A percentile compares a stretch with the other conserved stretches of the same genome.
Conservation (phyloP, 2,113 vertebrate species). For the Perca fluviatilis region DNA sequence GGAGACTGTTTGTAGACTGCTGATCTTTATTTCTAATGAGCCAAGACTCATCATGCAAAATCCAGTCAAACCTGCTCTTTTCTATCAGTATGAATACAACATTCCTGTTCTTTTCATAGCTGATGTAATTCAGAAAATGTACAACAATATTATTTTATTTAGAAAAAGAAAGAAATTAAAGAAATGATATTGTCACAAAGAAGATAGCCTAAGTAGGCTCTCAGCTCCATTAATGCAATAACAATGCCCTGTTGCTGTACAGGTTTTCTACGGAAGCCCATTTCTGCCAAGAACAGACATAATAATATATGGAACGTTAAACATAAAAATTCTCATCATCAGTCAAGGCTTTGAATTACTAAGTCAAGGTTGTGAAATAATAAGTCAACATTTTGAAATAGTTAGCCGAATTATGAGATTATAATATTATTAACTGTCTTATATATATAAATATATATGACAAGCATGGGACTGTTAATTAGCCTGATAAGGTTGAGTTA, state of each 20-base stretch:
- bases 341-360: neutral
- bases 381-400: neutral
- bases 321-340: neutral
- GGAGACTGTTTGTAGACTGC: constrained; percentile 30
- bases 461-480: too few species aligned
- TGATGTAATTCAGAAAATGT: neutral
- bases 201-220: neutral
- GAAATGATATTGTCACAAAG: neutral
- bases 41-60: constrained; percentile 2
- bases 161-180: neutral
- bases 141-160: neutral
- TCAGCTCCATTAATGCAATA: neutral
- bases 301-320: neutral
- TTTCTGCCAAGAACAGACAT: neutral
- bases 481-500: too few species aligned
- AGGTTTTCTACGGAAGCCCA: neutral
- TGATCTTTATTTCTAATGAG: constrained; percentile 32
- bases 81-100: neutral
- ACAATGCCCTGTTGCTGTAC: neutral
- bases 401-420: too few species aligned
- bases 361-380: neutral
- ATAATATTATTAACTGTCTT: too few species aligned
- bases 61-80: constrained; percentile 5
- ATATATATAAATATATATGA: too few species aligned
- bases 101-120: neutral